Evolutionary conservation across 2,888 invertebrate species (phyloP).

Genomic region (Volucella zonaria): DNA sequence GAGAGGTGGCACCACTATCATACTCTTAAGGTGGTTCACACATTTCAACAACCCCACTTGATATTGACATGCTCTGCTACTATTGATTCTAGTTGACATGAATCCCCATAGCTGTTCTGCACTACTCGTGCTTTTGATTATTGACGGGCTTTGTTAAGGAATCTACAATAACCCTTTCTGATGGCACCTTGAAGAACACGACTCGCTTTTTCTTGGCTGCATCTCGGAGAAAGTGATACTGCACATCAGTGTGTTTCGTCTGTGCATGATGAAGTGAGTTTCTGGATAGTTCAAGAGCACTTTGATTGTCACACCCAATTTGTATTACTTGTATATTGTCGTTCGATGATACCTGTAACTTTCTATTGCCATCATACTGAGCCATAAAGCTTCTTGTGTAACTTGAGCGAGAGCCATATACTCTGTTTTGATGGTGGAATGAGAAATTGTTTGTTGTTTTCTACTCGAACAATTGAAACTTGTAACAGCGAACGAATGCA

Average conservation of each 20-base stretch:
- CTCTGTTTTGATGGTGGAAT: slow-evolving; percentile 50
- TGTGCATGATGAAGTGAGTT: slow-evolving; percentile 35
- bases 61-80: no score
- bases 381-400: slow-evolving; percentile 43
- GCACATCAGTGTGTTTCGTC: slow-evolving; percentile 33
- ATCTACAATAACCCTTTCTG: slow-evolving; percentile 23
- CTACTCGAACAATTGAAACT: slow-evolving; percentile 39
- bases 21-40: no score
- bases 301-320: slow-evolving; percentile 38
- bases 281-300: slow-evolving; percentile 36
- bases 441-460: slow-evolving; percentile 49
- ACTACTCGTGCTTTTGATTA: neutral
- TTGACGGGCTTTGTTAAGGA: slow-evolving; percentile 14
- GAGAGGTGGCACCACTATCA: no score
- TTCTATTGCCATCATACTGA: slow-evolving; percentile 22
- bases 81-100: no score
- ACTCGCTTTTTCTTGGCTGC: slow-evolving; percentile 11
- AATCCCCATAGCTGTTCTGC: no score
- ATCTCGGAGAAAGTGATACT: slow-evolving; percentile 30
- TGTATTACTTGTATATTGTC: slow-evolving; percentile 24
- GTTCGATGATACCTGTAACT: slow-evolving; percentile 27
- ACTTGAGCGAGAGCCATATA: slow-evolving; percentile 47
- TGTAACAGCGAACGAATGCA: slow-evolving; percentile 24
- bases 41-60: no score
- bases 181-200: slow-evolving; percentile 24